Conservation (phyloP, 2,888 invertebrate species). For the Cosmorhoe ocellata region DNA sequence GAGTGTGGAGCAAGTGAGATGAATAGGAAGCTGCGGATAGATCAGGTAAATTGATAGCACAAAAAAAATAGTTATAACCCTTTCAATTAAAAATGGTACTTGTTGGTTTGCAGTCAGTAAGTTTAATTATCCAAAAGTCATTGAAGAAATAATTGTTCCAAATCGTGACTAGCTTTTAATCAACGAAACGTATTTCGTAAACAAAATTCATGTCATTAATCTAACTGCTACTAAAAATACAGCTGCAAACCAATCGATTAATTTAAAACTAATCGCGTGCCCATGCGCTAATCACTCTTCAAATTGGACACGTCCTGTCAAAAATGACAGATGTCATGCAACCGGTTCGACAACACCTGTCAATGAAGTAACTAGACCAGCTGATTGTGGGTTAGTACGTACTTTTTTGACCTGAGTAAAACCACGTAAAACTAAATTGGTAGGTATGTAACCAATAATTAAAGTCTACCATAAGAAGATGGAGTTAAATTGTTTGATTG, state of each 20-base stretch:
- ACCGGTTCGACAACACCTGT: conserved; percentile 55
- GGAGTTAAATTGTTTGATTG: conserved; percentile 26
- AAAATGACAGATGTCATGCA: conserved; percentile 56
- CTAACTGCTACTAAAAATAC: conserved; percentile 13
- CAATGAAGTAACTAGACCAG: conserved; percentile 43
- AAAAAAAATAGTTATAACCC: neutral
- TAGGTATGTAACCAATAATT: neutral
- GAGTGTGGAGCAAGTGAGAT: conserved; percentile 71
- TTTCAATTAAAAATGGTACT: too few relatives aligned
- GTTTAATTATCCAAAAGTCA: neutral
- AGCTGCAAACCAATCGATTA: conserved; percentile 18
- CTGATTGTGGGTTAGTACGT: conserved; percentile 33
- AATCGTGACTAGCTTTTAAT: conserved; percentile 16
- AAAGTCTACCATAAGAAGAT: conserved; percentile 10
- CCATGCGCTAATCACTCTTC: conserved; percentile 32
- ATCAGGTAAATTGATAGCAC: conserved; percentile 58
- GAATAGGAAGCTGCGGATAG: conserved; percentile 73
- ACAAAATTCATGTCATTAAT: conserved; percentile 13
- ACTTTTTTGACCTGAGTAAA: too few relatives aligned
- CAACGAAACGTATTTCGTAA: conserved; percentile 14
- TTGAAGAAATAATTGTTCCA: conserved; percentile 5
- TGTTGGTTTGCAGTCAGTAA: neutral
- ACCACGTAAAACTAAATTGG: too few relatives aligned
- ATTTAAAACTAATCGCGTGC: conserved; percentile 28
- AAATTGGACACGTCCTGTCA: conserved; percentile 42